Evolutionary conservation across 1,140 invertebrate genomes (phyloP), one percentile per base, ranked within the genome.

Genomic region (Microplitis mediator): DNA sequence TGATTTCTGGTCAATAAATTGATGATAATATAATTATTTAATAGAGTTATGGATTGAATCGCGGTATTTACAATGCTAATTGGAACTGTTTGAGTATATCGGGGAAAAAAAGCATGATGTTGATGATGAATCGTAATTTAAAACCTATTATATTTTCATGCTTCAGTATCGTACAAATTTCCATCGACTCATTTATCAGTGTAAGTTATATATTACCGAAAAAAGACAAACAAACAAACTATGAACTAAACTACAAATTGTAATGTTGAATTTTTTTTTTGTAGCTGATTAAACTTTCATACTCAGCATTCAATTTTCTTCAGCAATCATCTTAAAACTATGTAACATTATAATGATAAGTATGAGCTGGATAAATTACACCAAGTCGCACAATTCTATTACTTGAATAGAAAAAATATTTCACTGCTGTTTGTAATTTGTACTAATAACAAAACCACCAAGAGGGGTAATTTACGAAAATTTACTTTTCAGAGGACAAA

Each of bases 261-360:
- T n/a, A n/a, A n/a, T n/a, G n/a, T n/a, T n/a, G n/a, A n/a, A n/a
- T n/a, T n/a, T n/a, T 23, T 36, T 56, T 45, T 2, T 39, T 72
- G 60, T 64, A 72, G 71, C 16, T 72, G 4, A 13, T 72, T 4
- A 72, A 67, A 11, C 36, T 72, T 50, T 72, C 71, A 2, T 72
- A 72, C 16, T 72, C 71, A 0, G 36, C n/a, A 16, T 72, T 34
- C 56, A 72, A 67, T 67, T 36, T 66, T 45, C 54, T 72, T 13
- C 50, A 72, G 50, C 50, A 32, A 32, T 72, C 70, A 54, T 65
- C 51, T 5, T 31, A 23, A 3, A 54, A 54, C 3, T 54, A 54
- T 3, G 4, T 0, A 13, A 8, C 8, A n/a, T 11, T 16, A n/a
- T n/a, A n/a, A n/a, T n/a, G n/a, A n/a, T n/a, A n/a, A n/a, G n/a